Base-by-base conservation (phyloP, 1,140 invertebrate genomes). In the Philopotamus ludificatus region DNA sequence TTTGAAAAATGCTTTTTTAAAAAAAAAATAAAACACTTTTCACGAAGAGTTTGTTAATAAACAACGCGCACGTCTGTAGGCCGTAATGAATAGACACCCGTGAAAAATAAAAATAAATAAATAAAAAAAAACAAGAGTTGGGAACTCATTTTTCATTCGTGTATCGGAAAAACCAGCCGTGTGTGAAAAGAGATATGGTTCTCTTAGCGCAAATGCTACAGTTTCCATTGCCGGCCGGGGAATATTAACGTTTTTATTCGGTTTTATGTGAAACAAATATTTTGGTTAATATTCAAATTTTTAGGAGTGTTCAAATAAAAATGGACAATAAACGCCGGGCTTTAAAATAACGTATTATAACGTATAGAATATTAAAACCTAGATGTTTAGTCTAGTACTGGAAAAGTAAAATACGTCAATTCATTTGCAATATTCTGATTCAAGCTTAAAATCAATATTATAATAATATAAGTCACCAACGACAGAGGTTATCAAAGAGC, bases 131-230 rank as follows among this genome's bases (percentile, higher is more conserved):
- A 16, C 44, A 23, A 22, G 57, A 8, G 42, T 60, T 60, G 42
- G 44, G 10, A 23, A 15, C 42, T 47, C 57, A 47, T 60, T 60
- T 60, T 60, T 60, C 57, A 60, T 60, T 28, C 42, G 57, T 47
- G 57, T 60, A 60, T 60, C 42, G 57, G 39, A 34, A 58, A 49
- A 45, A 16, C 44, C 57, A 60, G 39, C 57, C 57, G 42, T 60
- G 57, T 60, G 57, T 60, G 18, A 60, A 60, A 47, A 60, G 57
- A 60, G 57, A 60, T 60, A 60, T 34, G 57, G 57, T 39, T 41
- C 42, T 60, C 44, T 60, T 47, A 60, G 47, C 25, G 57, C 57
- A 49, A 60, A 60, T 34, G 44, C 41, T 60, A 49, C 42, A 39
- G 47, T 60, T 60, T 25, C 42, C 22, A 28, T 60, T 47, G 57